Evolutionary conservation across 2,888 invertebrate genomes (phyloP).

Genomic region (Latrodectus hesperus): DNA sequence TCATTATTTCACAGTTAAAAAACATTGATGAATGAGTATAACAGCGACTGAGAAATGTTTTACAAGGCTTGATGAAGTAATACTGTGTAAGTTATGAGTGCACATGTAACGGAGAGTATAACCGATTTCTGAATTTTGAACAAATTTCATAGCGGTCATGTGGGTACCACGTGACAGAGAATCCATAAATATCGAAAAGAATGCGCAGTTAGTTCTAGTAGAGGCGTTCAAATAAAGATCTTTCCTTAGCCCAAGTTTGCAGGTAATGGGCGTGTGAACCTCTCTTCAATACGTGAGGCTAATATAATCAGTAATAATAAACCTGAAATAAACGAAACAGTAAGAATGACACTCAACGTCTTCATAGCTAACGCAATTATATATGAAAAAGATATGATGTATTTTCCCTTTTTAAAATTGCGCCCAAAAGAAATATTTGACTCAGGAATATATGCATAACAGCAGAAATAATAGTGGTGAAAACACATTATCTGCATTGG

Average conservation of each 20-base stretch:
- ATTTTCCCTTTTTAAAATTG: not conserved
- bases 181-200: not conserved
- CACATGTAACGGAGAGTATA: constrained; percentile 16
- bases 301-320: not conserved
- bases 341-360: not conserved
- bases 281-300: constrained; percentile 11
- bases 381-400: not conserved
- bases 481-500: not conserved
- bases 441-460: not conserved
- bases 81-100: constrained; percentile 28
- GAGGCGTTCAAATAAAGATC: not conserved
- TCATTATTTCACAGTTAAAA: too few relatives aligned
- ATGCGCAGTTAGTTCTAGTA: not conserved
- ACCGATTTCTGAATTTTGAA: constrained; percentile 32
- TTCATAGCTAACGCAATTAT: not conserved
- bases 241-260: not conserved
- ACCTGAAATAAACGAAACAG: not conserved
- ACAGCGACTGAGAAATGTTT: too few relatives aligned
- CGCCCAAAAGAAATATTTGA: constrained; percentile 9
- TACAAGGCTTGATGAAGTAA: constrained; percentile 3
- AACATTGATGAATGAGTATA: too few relatives aligned
- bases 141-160: constrained; percentile 31
- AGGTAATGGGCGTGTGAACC: not conserved
- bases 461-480: constrained; percentile 10
- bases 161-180: not conserved